Conservation (phyloP, 2,888 invertebrate genomes). For the Drosophila pegasa region DNA sequence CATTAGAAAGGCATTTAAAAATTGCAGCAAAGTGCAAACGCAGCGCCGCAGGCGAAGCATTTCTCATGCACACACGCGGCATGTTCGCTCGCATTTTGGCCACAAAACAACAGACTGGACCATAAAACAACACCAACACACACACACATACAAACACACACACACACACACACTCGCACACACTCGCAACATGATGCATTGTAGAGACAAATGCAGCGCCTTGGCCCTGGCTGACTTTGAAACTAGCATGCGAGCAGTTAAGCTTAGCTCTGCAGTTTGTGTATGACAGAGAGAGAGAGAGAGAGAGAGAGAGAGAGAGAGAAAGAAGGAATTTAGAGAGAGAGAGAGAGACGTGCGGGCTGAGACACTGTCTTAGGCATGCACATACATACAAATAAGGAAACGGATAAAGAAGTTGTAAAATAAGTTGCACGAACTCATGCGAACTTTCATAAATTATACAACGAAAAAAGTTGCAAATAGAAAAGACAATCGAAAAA, state of each 20-base stretch:
- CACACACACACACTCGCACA: slow-evolving; percentile 19
- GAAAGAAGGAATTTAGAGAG: slow-evolving; percentile 13
- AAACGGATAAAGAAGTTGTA: slow-evolving; percentile 74
- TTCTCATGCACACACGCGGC: slow-evolving; percentile 56
- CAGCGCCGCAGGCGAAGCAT: slow-evolving; percentile 60
- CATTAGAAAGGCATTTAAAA: slow-evolving; percentile 60
- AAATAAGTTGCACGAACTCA: slow-evolving; percentile 67
- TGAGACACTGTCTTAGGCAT: slow-evolving; percentile 57
- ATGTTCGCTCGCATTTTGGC: slow-evolving; percentile 51
- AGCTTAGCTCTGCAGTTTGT: slow-evolving; percentile 57
- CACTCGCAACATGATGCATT: slow-evolving; percentile 28
- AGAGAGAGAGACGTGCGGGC: slow-evolving; percentile 20
- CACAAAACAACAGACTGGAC: slow-evolving; percentile 73
- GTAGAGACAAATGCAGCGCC: slow-evolving; percentile 41
- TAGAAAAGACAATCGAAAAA: slow-evolving; percentile 16
- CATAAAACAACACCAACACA: slow-evolving; percentile 47
- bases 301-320: slow-evolving; percentile 25
- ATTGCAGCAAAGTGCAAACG: slow-evolving; percentile 68
- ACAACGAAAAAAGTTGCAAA: slow-evolving; percentile 31
- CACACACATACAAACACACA: slow-evolving; percentile 11
- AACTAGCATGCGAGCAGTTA: slow-evolving; percentile 68
- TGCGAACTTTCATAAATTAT: slow-evolving; percentile 55
- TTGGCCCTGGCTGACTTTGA: slow-evolving; percentile 67
- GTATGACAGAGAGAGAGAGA: slow-evolving; percentile 9
- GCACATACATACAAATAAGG: slow-evolving; percentile 58